Conservation (phyloP, 2,113 vertebrate species). For the Leiothrix lutea region DNA sequence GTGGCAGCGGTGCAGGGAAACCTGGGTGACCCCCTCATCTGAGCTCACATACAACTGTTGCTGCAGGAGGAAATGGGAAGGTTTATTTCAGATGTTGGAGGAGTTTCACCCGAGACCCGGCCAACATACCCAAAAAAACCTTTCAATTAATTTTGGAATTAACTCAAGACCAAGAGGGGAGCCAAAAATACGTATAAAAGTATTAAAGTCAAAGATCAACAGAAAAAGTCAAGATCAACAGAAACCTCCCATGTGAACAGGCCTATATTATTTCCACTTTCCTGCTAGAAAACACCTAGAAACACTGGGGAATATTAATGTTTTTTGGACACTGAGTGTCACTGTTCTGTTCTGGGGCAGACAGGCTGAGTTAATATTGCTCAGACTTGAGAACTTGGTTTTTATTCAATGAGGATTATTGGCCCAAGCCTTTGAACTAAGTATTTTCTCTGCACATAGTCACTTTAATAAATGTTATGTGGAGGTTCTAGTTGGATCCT, state of each 20-base stretch:
- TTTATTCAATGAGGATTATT: background rate
- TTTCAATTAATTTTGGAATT: slow-evolving; percentile 7
- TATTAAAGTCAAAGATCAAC: slow-evolving; percentile 59
- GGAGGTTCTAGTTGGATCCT: background rate
- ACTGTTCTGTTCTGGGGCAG: slow-evolving; percentile 23
- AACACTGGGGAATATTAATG: background rate
- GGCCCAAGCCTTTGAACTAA: slow-evolving; percentile 17
- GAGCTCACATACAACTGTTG: slow-evolving; percentile 98
- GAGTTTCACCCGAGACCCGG: background rate
- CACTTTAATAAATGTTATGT: slow-evolving; percentile 10
- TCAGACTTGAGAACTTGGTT: slow-evolving; percentile 40
- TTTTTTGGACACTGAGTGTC: slow-evolving; percentile 25
- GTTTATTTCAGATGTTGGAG: slow-evolving; percentile 29
- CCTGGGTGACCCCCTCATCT: slow-evolving; percentile 89
- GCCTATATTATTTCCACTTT: slow-evolving; percentile 33
- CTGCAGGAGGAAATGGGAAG: slow-evolving; percentile 68
- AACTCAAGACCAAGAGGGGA: background rate
- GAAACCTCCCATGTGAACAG: slow-evolving; percentile 5
- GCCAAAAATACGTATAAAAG: background rate
- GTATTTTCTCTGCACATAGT: slow-evolving; percentile 5
- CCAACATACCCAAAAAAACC: background rate
- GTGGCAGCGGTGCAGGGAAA: slow-evolving; percentile 93
- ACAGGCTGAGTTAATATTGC: background rate
- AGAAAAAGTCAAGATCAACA: slow-evolving; percentile 61
- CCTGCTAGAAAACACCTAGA: slow-evolving; percentile 11